Conservation (phyloP, 2,888 invertebrate species). For the Thera obeliscata region DNA sequence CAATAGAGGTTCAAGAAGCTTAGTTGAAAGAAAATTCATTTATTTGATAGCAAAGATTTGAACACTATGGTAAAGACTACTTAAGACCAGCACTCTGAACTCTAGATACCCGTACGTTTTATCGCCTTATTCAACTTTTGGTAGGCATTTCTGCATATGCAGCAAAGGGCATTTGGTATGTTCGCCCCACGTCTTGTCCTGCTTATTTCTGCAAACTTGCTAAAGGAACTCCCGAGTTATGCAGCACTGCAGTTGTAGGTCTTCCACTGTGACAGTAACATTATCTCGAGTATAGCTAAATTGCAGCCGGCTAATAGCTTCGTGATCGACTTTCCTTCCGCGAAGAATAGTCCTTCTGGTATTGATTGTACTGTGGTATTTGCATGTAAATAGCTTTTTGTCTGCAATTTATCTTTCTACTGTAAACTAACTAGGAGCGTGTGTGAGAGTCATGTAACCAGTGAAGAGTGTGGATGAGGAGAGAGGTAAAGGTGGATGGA, state of each 20-base stretch:
- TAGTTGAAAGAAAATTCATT: background rate
- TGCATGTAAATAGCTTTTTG: conserved; percentile 13
- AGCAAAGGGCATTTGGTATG: too few relatives aligned
- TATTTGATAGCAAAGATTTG: background rate
- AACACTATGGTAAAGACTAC: too few relatives aligned
- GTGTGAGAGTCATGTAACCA: background rate
- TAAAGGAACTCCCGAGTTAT: conserved; percentile 2
- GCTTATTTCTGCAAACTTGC: background rate
- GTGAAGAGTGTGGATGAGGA: background rate
- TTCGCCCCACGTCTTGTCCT: background rate
- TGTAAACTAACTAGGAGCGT: background rate
- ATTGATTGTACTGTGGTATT: conserved; percentile 32
- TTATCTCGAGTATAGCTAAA: conserved; percentile 61
- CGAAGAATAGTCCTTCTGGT: conserved; percentile 28
- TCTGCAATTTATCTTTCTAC: background rate
- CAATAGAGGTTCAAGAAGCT: conserved; percentile 4
- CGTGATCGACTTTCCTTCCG: conserved; percentile 63
- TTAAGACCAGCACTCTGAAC: too few relatives aligned
- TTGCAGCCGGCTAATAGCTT: conserved; percentile 58
- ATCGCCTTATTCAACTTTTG: too few relatives aligned
- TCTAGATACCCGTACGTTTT: too few relatives aligned
- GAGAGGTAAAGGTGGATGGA: too few relatives aligned
- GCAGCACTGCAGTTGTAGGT: conserved; percentile 39
- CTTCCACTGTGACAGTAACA: conserved; percentile 61
- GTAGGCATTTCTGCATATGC: too few relatives aligned